phyloP scores from a whole-genome alignment of 2,888 invertebrate species.

The Idaea dimidiata region DNA sequence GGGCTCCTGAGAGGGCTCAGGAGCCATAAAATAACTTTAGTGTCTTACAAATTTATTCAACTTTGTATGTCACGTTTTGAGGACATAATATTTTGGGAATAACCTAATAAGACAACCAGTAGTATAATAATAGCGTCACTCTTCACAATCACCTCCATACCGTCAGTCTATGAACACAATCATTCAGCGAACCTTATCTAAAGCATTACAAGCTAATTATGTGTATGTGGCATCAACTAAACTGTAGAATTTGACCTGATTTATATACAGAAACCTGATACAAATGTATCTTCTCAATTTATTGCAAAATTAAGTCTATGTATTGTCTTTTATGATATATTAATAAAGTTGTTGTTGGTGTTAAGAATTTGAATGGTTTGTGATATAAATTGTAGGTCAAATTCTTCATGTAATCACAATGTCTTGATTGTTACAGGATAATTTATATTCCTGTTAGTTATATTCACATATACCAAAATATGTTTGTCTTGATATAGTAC shows the following conservation, averaged over 20 bases:
- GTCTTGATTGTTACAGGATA: slow-evolving; percentile 59
- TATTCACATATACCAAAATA: slow-evolving; percentile 80
- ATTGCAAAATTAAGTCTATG: slow-evolving; percentile 20
- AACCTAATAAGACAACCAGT: slow-evolving; percentile 13
- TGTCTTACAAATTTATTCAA: background rate
- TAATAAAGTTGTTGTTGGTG: slow-evolving; percentile 19
- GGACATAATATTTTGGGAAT: background rate
- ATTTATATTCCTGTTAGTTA: slow-evolving; percentile 65
- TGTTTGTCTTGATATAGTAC: slow-evolving; percentile 80
- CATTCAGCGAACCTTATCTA: slow-evolving; percentile 78
- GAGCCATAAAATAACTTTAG: background rate
- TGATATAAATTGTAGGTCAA: slow-evolving; percentile 55
- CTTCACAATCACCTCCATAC: slow-evolving; percentile 23
- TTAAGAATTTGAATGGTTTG: slow-evolving; percentile 23
- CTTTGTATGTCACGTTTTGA: background rate
- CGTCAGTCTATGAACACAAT: slow-evolving; percentile 80
- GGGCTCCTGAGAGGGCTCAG: no score
- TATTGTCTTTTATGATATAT: slow-evolving; percentile 3
- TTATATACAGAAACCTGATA: slow-evolving; percentile 44
- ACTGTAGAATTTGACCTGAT: slow-evolving; percentile 61
- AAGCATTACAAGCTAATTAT: slow-evolving; percentile 79
- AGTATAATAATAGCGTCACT: background rate
- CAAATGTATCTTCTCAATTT: slow-evolving; percentile 11
- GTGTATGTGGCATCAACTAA: slow-evolving; percentile 76
- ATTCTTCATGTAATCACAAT: slow-evolving; percentile 64